phyloP scores from a whole-genome alignment of 2,797 vertebrate species.

The Anas flavirostris region DNA sequence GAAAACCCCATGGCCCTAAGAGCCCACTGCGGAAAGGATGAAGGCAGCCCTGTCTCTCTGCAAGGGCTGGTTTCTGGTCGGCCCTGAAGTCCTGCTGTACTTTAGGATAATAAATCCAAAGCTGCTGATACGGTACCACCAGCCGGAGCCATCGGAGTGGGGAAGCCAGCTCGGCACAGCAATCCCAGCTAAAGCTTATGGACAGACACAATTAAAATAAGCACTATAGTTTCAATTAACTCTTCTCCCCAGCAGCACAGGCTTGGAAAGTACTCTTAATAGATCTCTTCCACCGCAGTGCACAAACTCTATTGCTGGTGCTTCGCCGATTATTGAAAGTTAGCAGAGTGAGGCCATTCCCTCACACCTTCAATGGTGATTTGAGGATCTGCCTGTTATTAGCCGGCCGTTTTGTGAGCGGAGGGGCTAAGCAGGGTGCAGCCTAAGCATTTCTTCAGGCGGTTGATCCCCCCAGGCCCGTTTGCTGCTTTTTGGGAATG shows the following conservation, averaged over 20 bases:
- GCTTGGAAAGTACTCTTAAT: constrained; percentile 63
- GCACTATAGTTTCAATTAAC: constrained; percentile 72
- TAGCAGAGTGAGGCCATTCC: constrained; percentile 67
- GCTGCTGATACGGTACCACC: fast-evolving
- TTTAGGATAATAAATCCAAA: background rate
- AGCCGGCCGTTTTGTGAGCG: background rate
- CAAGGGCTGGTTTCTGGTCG: background rate
- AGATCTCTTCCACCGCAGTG: constrained; percentile 70
- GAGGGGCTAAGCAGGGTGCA: background rate
- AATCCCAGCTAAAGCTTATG: background rate
- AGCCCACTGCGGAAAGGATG: fast-evolving
- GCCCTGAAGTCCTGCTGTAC: background rate
- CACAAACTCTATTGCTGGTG: constrained; percentile 70
- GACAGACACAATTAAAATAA: constrained; percentile 70
- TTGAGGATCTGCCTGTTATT: constrained; percentile 47
- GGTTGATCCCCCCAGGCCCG: background rate
- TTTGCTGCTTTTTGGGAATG: background rate
- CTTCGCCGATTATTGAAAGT: constrained; percentile 56
- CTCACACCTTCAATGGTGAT: constrained; percentile 45
- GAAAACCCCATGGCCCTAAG: no score
- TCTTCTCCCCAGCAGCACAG: constrained; percentile 45
- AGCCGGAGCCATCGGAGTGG: background rate
- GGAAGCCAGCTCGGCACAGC: constrained; percentile 19
- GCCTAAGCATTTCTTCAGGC: background rate
- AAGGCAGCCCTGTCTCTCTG: background rate